A percentile compares a stretch with the other conserved stretches of the same genome.
phyloP scores from a whole-genome alignment of 1,140 invertebrate species.

The Nephotettix cincticeps region DNA sequence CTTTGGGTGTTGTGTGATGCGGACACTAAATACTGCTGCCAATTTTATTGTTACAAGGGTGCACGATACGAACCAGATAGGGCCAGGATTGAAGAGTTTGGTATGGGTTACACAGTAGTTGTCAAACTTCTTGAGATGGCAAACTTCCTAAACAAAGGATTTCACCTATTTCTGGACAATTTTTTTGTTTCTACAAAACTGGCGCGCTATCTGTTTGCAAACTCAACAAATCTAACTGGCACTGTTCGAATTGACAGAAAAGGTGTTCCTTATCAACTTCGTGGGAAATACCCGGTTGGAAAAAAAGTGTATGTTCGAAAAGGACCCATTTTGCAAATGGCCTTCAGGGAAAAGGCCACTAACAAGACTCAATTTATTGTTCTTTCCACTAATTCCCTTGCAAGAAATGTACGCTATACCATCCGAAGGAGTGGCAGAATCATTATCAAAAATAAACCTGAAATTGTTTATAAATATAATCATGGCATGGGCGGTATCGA shows the following conservation, averaged over 20 bases:
- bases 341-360: background rate
- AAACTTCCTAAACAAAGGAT: too few relatives aligned
- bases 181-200: too few relatives aligned
- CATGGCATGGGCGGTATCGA: background rate
- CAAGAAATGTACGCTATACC: background rate
- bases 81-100: too few relatives aligned
- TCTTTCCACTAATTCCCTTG: background rate
- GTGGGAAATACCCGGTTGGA: background rate
- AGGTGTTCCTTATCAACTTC: background rate
- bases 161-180: too few relatives aligned
- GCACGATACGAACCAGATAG: conserved; percentile 17
- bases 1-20: too few relatives aligned
- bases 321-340: conserved; percentile 14
- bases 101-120: background rate
- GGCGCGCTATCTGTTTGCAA: background rate
- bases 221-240: background rate
- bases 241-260: conserved; percentile 1
- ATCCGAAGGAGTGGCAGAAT: background rate
- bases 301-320: conserved; percentile 12
- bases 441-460: background rate
- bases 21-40: conserved; percentile 34
- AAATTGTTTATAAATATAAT: background rate
- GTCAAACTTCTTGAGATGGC: background rate
- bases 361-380: conserved; percentile 1
- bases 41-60: conserved; percentile 36